Evolutionary conservation across 1,140 invertebrate genomes (phyloP).

Genomic region (Bemisia tabaci): DNA sequence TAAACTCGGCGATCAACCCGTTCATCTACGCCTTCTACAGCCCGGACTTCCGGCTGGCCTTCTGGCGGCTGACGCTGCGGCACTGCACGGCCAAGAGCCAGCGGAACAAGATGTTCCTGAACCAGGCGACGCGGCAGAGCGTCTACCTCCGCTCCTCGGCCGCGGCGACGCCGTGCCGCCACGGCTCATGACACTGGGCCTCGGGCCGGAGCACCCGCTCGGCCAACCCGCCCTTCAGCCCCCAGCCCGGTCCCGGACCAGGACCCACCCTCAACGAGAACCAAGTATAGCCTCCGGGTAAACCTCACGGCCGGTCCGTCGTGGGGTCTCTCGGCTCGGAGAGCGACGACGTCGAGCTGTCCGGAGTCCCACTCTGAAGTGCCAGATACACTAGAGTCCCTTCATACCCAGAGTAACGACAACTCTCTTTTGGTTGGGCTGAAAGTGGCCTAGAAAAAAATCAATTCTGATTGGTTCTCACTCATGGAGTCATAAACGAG

Average conservation of each 20-base stretch:
- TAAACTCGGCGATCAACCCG: conserved; percentile 79
- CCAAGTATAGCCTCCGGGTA: too few relatives aligned
- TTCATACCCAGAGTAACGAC: too few relatives aligned
- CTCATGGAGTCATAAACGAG: too few relatives aligned
- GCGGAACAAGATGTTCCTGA: background rate
- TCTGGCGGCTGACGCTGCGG: conserved; percentile 56
- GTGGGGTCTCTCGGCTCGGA: too few relatives aligned
- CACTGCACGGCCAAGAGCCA: conserved; percentile 27
- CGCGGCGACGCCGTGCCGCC: background rate
- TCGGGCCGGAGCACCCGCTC: background rate
- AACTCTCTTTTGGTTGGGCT: too few relatives aligned
- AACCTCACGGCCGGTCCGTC: too few relatives aligned
- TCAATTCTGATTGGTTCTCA: too few relatives aligned
- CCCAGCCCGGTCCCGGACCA: too few relatives aligned
- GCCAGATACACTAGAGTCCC: too few relatives aligned
- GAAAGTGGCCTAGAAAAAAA: too few relatives aligned
- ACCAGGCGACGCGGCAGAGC: background rate
- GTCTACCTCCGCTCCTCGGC: background rate
- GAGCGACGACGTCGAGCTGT: too few relatives aligned
- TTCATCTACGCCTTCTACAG: conserved; percentile 81
- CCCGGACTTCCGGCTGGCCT: conserved; percentile 66
- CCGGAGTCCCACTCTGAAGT: too few relatives aligned
- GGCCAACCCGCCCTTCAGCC: background rate
- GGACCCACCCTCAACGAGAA: background rate
- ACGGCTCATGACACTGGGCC: background rate